phyloP scores from a whole-genome alignment of 2,888 invertebrate genomes.

The Agrochola macilenta region DNA sequence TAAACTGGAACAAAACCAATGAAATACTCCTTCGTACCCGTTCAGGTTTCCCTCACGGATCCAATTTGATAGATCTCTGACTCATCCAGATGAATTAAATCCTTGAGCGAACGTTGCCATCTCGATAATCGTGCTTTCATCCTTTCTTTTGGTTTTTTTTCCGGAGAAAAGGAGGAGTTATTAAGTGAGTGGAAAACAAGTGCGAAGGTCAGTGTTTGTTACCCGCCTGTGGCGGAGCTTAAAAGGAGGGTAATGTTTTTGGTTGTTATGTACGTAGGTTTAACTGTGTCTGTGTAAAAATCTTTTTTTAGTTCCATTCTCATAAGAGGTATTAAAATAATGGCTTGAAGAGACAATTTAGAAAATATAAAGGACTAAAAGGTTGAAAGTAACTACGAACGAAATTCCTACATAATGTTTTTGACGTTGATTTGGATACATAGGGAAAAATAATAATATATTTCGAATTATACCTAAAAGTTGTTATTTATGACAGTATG shows the following conservation, averaged over 20 bases:
- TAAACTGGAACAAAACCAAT: conserved; percentile 40
- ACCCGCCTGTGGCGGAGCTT: no score
- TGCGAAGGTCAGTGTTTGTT: neutral
- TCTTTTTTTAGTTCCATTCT: no score
- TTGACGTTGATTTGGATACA: neutral
- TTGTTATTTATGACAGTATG: no score
- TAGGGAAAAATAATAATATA: no score
- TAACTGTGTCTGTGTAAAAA: no score
- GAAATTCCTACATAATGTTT: neutral
- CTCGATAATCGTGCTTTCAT: conserved; percentile 55
- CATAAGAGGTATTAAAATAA: no score
- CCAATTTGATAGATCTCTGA: conserved; percentile 70
- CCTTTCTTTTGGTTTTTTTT: conserved; percentile 37
- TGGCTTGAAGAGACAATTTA: no score
- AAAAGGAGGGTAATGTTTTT: no score
- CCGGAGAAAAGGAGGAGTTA: neutral
- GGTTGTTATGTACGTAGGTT: no score
- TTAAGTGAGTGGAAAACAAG: conserved; percentile 19
- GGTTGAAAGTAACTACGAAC: no score
- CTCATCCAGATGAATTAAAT: conserved; percentile 69
- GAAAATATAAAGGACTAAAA: no score
- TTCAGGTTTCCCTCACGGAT: conserved; percentile 65
- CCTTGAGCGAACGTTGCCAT: conserved; percentile 51
- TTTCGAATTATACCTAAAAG: no score
- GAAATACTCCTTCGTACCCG: neutral